Evolutionary conservation across 2,113 vertebrate species (phyloP), one percentile per base, ranked within the genome.

Genomic region (Nycticorax nycticorax): DNA sequence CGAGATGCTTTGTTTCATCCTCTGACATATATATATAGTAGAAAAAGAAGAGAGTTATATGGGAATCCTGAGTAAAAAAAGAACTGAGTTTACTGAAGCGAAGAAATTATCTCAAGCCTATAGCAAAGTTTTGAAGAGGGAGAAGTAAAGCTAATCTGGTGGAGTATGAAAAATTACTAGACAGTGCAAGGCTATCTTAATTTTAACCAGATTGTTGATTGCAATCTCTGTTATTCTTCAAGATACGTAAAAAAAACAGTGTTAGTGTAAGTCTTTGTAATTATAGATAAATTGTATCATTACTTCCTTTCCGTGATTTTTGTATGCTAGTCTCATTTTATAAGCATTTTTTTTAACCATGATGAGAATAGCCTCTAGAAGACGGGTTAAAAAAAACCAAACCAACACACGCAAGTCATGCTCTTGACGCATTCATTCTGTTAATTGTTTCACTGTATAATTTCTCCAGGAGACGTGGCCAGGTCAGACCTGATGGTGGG

Each of bases 401-500:
- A 37, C 41, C 41, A 5, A 3, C 22, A 9, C 45, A n/a, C 1
- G 4, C 62, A 37, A 76, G 77, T 17, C 37, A 23, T 24, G 16
- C 10, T 87, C 53, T 57, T 45, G 55, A 35, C 10, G 66, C 69
- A 35, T 91, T 92, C 22, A 66, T 87, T 57, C 74, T 71, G 52
- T 73, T 74, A 32, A 7, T 77, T 80, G 88, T 72, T 47, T 16
- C 28, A 0, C n/a, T 21, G 47, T 56, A 0, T 48, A 64, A 84
- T 79, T 93, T 83, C 69, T 91, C 66, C 86, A 79, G 69, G 84
- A 94, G 88, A 60, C 80, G 20, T 2, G 45, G 39, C 86, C 86
- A 75, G 92, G 94, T 81, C 96, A 95, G 91, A 93, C 91, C 89
- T 53, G 83, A 86, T 93, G 96, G 92, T 97, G 95, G 95, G 97